These are phyloP conservation scores for Clepsis dumicolana DNA, from an alignment of 2,888 invertebrate species.

Conservation along the genomic window DNA sequence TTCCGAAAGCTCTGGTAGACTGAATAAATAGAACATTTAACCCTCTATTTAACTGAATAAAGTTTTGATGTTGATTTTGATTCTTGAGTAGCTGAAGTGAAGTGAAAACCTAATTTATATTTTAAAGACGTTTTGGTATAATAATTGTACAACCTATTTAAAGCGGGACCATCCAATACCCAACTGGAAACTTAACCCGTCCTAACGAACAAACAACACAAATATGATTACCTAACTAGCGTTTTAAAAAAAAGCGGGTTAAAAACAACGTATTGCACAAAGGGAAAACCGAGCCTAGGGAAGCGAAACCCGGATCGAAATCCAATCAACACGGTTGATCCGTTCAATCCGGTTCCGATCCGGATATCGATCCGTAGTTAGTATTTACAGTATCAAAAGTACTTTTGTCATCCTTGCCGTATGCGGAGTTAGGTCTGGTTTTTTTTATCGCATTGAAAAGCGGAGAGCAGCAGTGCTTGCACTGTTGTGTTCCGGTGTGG, in stretches of 20 bases:
- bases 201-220: neutral
- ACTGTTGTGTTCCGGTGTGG: too few species aligned
- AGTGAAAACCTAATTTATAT: too few species aligned
- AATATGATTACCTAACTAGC: conserved; percentile 16
- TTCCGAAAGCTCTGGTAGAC: too few species aligned
- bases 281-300: conserved; percentile 35
- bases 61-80: too few species aligned
- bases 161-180: too few species aligned
- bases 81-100: too few species aligned
- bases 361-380: conserved; percentile 45
- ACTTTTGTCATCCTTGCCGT: conserved; percentile 44
- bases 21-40: too few species aligned
- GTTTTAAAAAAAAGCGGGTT: conserved; percentile 23
- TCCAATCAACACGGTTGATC: conserved; percentile 71
- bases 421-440: conserved; percentile 21
- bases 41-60: too few species aligned
- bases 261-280: conserved; percentile 37
- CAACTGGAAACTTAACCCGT: neutral
- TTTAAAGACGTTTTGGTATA: too few species aligned
- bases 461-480: too few species aligned
- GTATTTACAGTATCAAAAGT: conserved; percentile 46
- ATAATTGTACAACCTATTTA: neutral
- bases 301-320: conserved; percentile 49
- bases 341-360: conserved; percentile 48
- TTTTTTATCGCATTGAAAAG: neutral